phyloP scores from a whole-genome alignment of 2,888 invertebrate genomes.

The Coenonympha arcania region DNA sequence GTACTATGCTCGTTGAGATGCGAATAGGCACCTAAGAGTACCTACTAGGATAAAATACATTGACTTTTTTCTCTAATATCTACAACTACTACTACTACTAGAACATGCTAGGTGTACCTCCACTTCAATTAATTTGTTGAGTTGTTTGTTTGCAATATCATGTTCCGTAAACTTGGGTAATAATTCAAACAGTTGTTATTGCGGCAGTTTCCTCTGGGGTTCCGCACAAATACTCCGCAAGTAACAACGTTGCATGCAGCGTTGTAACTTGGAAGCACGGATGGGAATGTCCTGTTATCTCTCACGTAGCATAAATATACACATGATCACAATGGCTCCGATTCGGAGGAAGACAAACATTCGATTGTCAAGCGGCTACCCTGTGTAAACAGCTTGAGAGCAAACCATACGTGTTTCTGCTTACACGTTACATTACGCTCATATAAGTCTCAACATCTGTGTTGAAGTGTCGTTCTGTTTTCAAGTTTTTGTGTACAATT shows the following conservation, averaged over 20 bases:
- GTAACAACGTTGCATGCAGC: conserved; percentile 7
- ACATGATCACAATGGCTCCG: conserved; percentile 49
- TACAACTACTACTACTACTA: too few relatives aligned
- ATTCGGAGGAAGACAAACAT: conserved; percentile 52
- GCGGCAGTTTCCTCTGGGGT: conserved; percentile 1
- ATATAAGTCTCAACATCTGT: conserved; percentile 38
- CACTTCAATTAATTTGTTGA: neutral
- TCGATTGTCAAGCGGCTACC: conserved; percentile 46
- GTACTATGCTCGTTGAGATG: too few relatives aligned
- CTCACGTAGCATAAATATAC: conserved; percentile 41
- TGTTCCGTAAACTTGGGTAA: conserved; percentile 4
- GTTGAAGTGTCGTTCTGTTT: conserved; percentile 27
- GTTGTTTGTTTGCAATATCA: neutral
- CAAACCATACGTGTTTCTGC: conserved; percentile 31
- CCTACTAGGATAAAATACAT: too few relatives aligned
- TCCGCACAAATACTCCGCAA: conserved; percentile 5
- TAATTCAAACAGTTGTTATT: conserved; percentile 5
- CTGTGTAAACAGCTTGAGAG: conserved; percentile 38
- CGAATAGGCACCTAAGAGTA: too few relatives aligned
- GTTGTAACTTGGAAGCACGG: conserved; percentile 27
- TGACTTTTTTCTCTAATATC: too few relatives aligned
- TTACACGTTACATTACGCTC: conserved; percentile 12
- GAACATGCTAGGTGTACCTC: too few relatives aligned
- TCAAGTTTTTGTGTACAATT: neutral
- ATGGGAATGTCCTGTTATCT: conserved; percentile 36